A percentile compares a stretch with the other conserved stretches of the same genome.
These are phyloP conservation scores for Epinotia bilunana DNA, from an alignment of 2,888 invertebrate genomes.

Conservation along the genomic window DNA sequence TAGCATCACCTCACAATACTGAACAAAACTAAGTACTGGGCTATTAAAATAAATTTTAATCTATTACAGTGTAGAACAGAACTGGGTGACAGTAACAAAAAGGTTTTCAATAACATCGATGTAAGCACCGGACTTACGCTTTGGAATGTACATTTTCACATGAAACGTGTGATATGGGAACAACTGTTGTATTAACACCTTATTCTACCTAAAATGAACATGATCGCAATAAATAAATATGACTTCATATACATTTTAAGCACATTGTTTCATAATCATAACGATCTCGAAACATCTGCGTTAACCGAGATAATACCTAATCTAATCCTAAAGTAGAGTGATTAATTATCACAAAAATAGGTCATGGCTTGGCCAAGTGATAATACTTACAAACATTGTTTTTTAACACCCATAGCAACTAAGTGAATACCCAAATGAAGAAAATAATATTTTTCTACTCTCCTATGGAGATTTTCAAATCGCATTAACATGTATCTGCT, in stretches of 20 bases:
- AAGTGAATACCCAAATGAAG: conserved; percentile 10
- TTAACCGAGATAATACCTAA: conserved; percentile 32
- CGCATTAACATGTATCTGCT: background rate
- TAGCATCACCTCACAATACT: conserved; percentile 36
- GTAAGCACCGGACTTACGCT: conserved; percentile 18
- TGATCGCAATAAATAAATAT: no score
- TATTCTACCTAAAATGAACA: no score
- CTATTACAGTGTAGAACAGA: background rate
- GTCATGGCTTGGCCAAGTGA: conserved; percentile 44
- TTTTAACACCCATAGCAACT: conserved; percentile 25
- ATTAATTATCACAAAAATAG: conserved; percentile 39
- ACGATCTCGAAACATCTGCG: conserved; percentile 17
- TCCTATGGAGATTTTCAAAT: conserved; percentile 3
- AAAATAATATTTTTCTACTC: background rate
- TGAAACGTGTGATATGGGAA: background rate
- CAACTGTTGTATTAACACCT: no score
- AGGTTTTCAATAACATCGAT: background rate
- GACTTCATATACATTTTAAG: background rate
- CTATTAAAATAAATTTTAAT: conserved; percentile 6
- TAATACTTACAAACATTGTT: conserved; percentile 17
- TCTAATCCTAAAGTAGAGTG: conserved; percentile 29
- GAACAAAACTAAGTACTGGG: conserved; percentile 26
- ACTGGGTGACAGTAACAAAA: conserved; percentile 2
- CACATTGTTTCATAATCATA: background rate
- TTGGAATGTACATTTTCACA: conserved; percentile 40